Evolutionary conservation across 2,797 vertebrate genomes (phyloP), one percentile per base, ranked within the genome.

Genomic region (Neostethus bicornis): DNA sequence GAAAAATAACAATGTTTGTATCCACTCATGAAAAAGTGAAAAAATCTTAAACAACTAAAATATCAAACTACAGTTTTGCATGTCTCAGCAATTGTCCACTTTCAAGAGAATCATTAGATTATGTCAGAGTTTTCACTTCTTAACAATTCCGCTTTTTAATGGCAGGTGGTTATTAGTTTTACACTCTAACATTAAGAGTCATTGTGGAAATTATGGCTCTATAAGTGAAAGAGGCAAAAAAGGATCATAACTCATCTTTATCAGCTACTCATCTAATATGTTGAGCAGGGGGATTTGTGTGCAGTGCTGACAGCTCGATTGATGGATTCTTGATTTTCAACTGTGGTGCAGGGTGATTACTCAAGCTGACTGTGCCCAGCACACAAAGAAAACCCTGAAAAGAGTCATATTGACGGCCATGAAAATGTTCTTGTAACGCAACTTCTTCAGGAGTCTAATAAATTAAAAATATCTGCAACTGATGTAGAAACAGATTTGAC

Each of bases 281-380:
- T 51, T 66, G 5, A 58, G 32, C 58, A 51, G n/a, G 67, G 32
- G 46, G 48, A 54, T 66, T 72, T 63, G 56, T 53, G 54, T 60
- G 38, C 25, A 28, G 23, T 16, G 47, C n/a, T 41, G 50, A 62
- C 34, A 42, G 32, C 45, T 66, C 48, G 62, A 62, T 17, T 66
- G 70, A 79, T 80, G 57, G 52, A 75, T 61, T 57, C 21, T 63
- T 68, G 52, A 73, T 51, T 25, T 57, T 73, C 63, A 79, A 67
- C 39, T 68, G 42, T 46, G 54, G 71, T 60, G 46, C n/a, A 19
- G 26, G 29, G 34, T 51, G 59, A 73, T 76, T 46, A 59, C 20
- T 56, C 41, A 69, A 26, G 52, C 25, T 60, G 50, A 14, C 14
- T 75, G 68, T 69, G 70, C 74, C 44, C 28, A 14, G 37, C 17